Evolutionary conservation across 2,113 vertebrate species (phyloP), one percentile per base, ranked within the genome.

Genomic region (Salvator merianae): DNA sequence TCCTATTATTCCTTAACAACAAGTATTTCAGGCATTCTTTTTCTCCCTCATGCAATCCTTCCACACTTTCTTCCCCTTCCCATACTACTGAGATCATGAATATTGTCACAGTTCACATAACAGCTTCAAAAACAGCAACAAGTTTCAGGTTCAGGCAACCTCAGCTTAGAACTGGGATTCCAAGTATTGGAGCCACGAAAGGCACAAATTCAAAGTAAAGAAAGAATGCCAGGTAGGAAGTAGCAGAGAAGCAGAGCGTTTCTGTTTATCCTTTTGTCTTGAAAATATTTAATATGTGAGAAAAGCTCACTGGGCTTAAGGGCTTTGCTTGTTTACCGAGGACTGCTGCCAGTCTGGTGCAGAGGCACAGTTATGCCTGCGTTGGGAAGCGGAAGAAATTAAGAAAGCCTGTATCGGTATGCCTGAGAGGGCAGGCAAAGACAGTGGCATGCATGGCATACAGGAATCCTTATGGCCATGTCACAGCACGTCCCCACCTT

Each of bases 171-270:
- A 50, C 16, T 36, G 24, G 34, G 34, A 53, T 81, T 40, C 47
- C 43, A 81, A 43, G 36, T 28, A 5, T 22, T 47, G 16, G 26
- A 71, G 62, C 73, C 55, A 4, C 38, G 32, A 73, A 40, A 32
- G 55, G 50, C n/a, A 77, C 47, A 77, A 47, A 50, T n/a, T 40
- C 20, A 59, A 74, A 70, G 50, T 43, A 76, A 69, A 24, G 24
- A 71, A 86, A 30, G 40, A 75, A 75, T 63, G 55, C 34, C 59
- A 50, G 63, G 72, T 10, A 71, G 77, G 40, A 86, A 70, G 53
- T 30, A 82, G 34, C 24, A 81, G n/a, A 70, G 18, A 86, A 24
- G 32, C 53, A 24, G 9, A 47, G 79, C 36, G 40, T 63, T 13
- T 26, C 34, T 16, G 12, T 20, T 72, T 43, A 16, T 68, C 38